Evolutionary conservation across 1,140 invertebrate species (phyloP).

Genomic region (Camponotus floridanus): DNA sequence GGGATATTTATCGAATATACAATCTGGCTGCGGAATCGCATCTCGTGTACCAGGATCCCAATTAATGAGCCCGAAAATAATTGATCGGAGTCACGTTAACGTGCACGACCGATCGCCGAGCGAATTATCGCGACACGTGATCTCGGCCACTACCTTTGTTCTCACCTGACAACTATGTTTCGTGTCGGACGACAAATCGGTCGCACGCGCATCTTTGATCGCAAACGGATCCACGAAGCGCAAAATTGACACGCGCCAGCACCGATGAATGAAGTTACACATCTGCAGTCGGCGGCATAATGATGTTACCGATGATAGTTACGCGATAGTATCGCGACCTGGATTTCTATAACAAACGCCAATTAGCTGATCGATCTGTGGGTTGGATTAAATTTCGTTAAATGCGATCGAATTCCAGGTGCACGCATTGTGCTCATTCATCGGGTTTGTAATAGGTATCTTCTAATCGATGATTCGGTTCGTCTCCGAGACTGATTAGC

Average conservation of each 20-base stretch:
- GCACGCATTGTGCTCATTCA: slow-evolving; percentile 44
- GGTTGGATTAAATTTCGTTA: slow-evolving; percentile 55
- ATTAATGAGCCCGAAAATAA: slow-evolving; percentile 73
- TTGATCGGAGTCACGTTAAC: slow-evolving; percentile 68
- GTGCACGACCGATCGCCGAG: slow-evolving; percentile 17
- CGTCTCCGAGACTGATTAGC: slow-evolving; percentile 15
- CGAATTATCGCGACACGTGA: slow-evolving; percentile 60
- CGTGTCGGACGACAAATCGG: slow-evolving; percentile 4
- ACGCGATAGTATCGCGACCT: slow-evolving; percentile 33
- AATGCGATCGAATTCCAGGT: slow-evolving; percentile 48
- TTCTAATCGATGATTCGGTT: slow-evolving; percentile 39
- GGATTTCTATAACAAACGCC: slow-evolving; percentile 58
- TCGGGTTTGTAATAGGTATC: slow-evolving; percentile 52
- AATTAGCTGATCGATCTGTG: slow-evolving; percentile 55
- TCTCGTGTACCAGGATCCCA: slow-evolving; percentile 23
- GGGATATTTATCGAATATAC: neutral
- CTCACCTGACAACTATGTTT: slow-evolving; percentile 33
- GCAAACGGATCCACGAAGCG: neutral
- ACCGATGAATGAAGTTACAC: slow-evolving; percentile 55
- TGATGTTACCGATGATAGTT: slow-evolving; percentile 44
- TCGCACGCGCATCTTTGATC: slow-evolving; percentile 21
- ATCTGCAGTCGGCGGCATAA: slow-evolving; percentile 35
- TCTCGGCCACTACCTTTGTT: slow-evolving; percentile 55
- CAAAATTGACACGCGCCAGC: slow-evolving; percentile 36
- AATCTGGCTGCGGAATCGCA: neutral